Conservation (phyloP, 1,140 invertebrate genomes). For the Diabrotica undecimpunctata region DNA sequence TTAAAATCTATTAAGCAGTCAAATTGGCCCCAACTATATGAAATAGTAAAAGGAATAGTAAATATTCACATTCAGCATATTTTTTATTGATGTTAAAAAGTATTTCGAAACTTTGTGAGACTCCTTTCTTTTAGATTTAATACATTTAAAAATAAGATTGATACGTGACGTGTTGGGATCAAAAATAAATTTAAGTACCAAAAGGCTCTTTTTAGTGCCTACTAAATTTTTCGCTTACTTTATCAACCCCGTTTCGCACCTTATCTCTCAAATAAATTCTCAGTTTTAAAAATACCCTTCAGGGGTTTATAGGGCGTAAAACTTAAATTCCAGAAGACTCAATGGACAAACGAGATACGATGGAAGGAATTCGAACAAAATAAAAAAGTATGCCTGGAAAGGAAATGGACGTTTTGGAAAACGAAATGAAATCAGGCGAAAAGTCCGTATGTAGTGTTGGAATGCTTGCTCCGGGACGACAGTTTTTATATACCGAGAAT, state of each 20-base stretch:
- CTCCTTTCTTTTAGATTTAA: too few relatives aligned
- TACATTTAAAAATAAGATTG: too few relatives aligned
- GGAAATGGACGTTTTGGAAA: not conserved
- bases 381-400: not conserved
- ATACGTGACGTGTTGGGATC: too few relatives aligned
- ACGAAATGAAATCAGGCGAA: constrained; percentile 1
- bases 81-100: too few relatives aligned
- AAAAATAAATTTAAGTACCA: not conserved
- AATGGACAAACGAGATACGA: not conserved
- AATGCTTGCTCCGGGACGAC: not conserved
- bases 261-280: constrained; percentile 3
- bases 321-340: constrained; percentile 2
- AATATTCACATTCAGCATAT: too few relatives aligned
- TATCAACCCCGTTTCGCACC: not conserved
- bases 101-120: too few relatives aligned
- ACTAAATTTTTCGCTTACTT: not conserved
- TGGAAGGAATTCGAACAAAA: not conserved
- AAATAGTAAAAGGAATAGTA: too few relatives aligned
- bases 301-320: constrained; percentile 1
- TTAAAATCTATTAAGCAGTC: too few relatives aligned
- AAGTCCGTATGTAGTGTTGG: not conserved
- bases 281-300: not conserved
- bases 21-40: too few relatives aligned
- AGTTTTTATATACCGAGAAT: too few relatives aligned
- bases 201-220: not conserved